These are phyloP conservation scores for Lepidocyrtoides sp. DNA, from an alignment of 2,888 invertebrate species.

Conservation along the genomic window DNA sequence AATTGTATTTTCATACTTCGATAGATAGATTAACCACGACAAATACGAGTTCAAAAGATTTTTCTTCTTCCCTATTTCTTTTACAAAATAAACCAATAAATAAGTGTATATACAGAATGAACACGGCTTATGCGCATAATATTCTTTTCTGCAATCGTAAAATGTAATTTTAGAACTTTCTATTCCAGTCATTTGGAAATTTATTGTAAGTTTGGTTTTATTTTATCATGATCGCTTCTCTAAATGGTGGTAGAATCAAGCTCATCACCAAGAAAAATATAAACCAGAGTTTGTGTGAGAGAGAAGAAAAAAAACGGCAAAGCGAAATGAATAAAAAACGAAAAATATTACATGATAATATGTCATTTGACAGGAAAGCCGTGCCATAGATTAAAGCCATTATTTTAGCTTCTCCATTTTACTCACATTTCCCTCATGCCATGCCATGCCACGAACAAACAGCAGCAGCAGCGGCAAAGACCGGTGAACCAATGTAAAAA, in stretches of 20 bases:
- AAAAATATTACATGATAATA: constrained; percentile 59
- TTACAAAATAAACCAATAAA: not conserved
- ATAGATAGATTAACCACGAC: constrained; percentile 42
- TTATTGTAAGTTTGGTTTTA: constrained; percentile 34
- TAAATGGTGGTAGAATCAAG: constrained; percentile 29
- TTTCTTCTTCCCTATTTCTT: not conserved
- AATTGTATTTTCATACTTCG: constrained; percentile 32
- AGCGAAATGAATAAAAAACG: not conserved
- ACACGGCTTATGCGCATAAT: not conserved
- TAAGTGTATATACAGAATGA: not conserved
- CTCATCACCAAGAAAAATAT: constrained; percentile 18
- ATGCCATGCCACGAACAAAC: not conserved
- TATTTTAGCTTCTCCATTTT: constrained; percentile 42
- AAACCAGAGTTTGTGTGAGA: not conserved
- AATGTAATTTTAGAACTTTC: constrained; percentile 39
- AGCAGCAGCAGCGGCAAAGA: too few relatives aligned
- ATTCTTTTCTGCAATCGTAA: constrained; percentile 6
- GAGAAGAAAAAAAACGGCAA: not conserved
- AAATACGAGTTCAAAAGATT: not conserved
- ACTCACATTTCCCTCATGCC: not conserved
- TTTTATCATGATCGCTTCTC: constrained; percentile 31
- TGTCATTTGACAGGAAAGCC: constrained; percentile 51
- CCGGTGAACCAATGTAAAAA: not conserved
- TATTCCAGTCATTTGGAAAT: constrained; percentile 34
- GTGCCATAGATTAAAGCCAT: constrained; percentile 53